Conservation (phyloP, 30 jellyfish, hydroid and myxozoan genomes). For the Pelagia noctiluca region DNA sequence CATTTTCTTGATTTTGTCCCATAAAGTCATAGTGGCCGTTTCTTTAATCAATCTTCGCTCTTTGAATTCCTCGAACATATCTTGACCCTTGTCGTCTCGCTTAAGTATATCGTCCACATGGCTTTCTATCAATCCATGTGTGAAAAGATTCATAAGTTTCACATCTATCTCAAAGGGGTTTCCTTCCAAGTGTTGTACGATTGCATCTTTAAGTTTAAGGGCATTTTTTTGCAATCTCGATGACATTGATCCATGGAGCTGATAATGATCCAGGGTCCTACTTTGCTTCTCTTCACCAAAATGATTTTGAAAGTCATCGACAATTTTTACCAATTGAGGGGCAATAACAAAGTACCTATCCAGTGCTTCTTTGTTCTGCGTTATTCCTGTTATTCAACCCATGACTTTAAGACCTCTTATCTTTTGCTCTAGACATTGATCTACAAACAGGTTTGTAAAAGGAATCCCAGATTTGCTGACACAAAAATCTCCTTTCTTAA, state of each 20-base stretch:
- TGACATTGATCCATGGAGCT: no score
- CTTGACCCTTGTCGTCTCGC: slow-evolving; percentile 10
- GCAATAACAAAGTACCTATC: neutral
- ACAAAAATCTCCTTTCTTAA: neutral
- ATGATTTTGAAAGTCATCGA: slow-evolving; percentile 2
- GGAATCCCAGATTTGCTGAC: slow-evolving; percentile 4
- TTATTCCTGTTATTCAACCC: neutral
- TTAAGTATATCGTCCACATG: neutral
- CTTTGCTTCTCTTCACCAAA: slow-evolving; percentile 4
- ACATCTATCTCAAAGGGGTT: slow-evolving; percentile 5
- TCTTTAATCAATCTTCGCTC: neutral
- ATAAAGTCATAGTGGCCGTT: slow-evolving; percentile 5
- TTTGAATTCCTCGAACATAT: neutral
- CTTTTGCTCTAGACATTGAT: neutral
- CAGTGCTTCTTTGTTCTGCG: slow-evolving; percentile 4
- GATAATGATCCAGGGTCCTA: no score
- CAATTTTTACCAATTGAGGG: no score
- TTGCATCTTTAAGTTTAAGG: neutral
- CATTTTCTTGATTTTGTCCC: slow-evolving; percentile 3
- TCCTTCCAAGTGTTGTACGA: slow-evolving; percentile 6
- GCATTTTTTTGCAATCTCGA: slow-evolving; percentile 1
- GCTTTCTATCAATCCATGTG: slow-evolving; percentile 2
- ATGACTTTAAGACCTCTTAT: neutral
- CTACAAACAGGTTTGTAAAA: neutral
- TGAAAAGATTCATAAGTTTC: neutral